Conservation (phyloP, 2,797 vertebrate species). For the Sebastes vulpes region DNA sequence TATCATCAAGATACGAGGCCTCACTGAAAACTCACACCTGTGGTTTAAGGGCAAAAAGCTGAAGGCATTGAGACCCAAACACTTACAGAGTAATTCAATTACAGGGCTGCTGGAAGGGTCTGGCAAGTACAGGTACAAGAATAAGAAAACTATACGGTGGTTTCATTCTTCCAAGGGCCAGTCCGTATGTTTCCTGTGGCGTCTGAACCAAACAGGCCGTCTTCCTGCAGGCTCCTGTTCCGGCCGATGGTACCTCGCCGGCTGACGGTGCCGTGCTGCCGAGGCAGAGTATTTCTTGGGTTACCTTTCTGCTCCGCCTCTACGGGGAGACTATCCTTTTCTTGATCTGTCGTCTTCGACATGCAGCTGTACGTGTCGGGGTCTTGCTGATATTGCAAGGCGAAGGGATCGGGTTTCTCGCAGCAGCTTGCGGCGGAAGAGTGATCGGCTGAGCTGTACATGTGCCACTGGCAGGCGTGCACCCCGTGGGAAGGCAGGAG, state of each 20-base stretch:
- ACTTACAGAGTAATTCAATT: not conserved
- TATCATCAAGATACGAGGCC: slow-evolving; percentile 16
- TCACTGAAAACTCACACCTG: slow-evolving; percentile 1
- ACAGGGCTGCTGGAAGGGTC: not conserved
- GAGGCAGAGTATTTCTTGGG: slow-evolving; percentile 78
- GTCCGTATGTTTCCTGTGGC: slow-evolving; percentile 94
- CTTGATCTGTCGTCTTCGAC: slow-evolving; percentile 81
- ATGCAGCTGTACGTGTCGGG: slow-evolving; percentile 82
- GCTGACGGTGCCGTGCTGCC: slow-evolving; percentile 85
- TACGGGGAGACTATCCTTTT: slow-evolving; percentile 82
- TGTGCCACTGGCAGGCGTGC: slow-evolving; percentile 78
- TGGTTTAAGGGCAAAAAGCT: slow-evolving; percentile 39
- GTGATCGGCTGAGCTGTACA: slow-evolving; percentile 85
- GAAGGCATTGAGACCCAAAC: slow-evolving; percentile 41
- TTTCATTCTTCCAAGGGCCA: slow-evolving; percentile 97
- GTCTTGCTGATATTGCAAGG: slow-evolving; percentile 74
- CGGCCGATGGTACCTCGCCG: slow-evolving; percentile 81
- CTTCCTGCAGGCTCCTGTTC: slow-evolving; percentile 89
- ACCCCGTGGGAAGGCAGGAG: slow-evolving; percentile 64
- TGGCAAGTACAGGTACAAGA: not conserved
- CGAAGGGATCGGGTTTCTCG: slow-evolving; percentile 84
- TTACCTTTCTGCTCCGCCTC: slow-evolving; percentile 74
- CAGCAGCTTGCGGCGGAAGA: slow-evolving; percentile 86
- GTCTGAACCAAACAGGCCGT: slow-evolving; percentile 88
- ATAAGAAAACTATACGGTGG: slow-evolving; percentile 89